phyloP scores from a whole-genome alignment of 2,113 vertebrate genomes.

The Carassius gibelio region DNA sequence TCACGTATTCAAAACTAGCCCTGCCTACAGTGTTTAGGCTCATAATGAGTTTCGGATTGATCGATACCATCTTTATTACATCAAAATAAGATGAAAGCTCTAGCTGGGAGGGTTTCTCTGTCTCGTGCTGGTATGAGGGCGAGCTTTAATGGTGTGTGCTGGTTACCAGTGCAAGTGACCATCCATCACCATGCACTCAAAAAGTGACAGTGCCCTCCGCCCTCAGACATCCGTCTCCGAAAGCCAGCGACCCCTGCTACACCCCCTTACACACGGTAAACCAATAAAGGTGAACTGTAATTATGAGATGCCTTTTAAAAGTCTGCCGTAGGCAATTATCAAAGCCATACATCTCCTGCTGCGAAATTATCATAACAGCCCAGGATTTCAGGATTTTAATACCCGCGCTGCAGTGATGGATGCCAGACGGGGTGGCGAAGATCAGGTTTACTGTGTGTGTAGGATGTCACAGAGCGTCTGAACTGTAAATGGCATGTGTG shows the following conservation, averaged over 20 bases:
- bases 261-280: constrained; percentile 31
- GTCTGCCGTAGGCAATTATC: constrained; percentile 56
- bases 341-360: constrained; percentile 46
- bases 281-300: constrained; percentile 57
- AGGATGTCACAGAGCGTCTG: background rate
- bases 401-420: background rate
- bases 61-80: constrained; percentile 34
- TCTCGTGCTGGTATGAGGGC: constrained; percentile 26
- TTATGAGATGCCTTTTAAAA: constrained; percentile 60
- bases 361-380: constrained; percentile 31
- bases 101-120: background rate
- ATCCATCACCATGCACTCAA: constrained; percentile 54
- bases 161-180: constrained; percentile 28
- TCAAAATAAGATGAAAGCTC: constrained; percentile 28
- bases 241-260: constrained; percentile 29
- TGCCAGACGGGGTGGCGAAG: background rate
- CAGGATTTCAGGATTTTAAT: constrained; percentile 36
- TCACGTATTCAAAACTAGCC: constrained; percentile 15
- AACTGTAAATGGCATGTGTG: background rate
- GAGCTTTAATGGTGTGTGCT: constrained; percentile 37
- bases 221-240: constrained; percentile 17
- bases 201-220: constrained; percentile 34
- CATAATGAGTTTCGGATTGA: constrained; percentile 41
- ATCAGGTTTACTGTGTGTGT: constrained; percentile 17
- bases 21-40: constrained; percentile 6